Conservation (phyloP, 2,888 invertebrate species). For the Xylota segnis region DNA sequence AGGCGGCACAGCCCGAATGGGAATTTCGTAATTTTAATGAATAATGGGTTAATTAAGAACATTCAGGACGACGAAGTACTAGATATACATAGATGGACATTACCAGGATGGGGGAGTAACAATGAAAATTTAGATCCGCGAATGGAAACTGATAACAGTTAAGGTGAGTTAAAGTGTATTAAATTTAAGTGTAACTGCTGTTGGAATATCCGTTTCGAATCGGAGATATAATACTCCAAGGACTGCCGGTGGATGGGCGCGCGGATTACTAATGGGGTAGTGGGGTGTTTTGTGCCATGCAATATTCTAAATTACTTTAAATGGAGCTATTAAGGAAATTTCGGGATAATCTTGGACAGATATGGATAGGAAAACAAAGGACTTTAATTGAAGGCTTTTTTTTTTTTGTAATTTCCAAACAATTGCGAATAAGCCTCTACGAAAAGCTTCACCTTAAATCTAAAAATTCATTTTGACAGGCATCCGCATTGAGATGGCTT, state of each 20-base stretch:
- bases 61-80: slow-evolving; percentile 26
- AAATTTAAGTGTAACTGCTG: slow-evolving; percentile 73
- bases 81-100: slow-evolving; percentile 69
- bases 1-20: slow-evolving; percentile 56
- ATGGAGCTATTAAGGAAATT: slow-evolving; percentile 20
- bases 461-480: slow-evolving; percentile 61
- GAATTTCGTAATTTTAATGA: slow-evolving; percentile 81
- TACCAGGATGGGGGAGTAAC: slow-evolving; percentile 2
- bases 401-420: too few relatives aligned
- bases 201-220: slow-evolving; percentile 71
- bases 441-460: neutral
- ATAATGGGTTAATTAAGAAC: slow-evolving; percentile 83
- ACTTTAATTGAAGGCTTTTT: neutral
- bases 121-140: slow-evolving; percentile 62
- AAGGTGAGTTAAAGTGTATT: slow-evolving; percentile 75
- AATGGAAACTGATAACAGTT: slow-evolving; percentile 67
- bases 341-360: neutral
- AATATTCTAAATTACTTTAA: slow-evolving; percentile 26
- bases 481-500: slow-evolving; percentile 43
- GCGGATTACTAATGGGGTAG: neutral
- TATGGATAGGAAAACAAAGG: slow-evolving; percentile 2
- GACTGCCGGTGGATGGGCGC: neutral
- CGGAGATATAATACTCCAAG: slow-evolving; percentile 33
- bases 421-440: neutral
- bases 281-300: neutral